phyloP scores from a whole-genome alignment of 2,888 invertebrate genomes.

The Pegoplata infirma region DNA sequence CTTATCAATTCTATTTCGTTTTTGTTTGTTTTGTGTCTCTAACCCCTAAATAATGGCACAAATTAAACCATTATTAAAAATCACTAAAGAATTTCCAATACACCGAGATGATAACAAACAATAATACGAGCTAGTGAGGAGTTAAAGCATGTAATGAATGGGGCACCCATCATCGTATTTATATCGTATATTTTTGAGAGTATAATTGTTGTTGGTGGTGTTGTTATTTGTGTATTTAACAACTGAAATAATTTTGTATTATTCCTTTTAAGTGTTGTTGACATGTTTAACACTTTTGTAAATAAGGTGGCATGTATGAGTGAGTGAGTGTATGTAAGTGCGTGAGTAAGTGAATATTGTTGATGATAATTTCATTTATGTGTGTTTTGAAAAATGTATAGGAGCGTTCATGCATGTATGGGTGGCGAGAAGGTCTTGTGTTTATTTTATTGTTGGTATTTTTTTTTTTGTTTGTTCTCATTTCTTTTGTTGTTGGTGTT shows the following conservation, averaged over 20 bases:
- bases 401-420: not conserved
- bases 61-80: not conserved
- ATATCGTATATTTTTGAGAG: not conserved
- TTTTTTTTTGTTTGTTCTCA: not conserved
- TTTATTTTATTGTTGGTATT: conserved; percentile 41
- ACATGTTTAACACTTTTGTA: conserved; percentile 49
- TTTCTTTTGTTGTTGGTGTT: conserved; percentile 23
- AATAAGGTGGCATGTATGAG: conserved; percentile 8
- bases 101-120: too few species aligned
- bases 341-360: conserved; percentile 26
- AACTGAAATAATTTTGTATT: conserved; percentile 20
- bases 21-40: too few species aligned
- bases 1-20: too few species aligned
- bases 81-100: not conserved
- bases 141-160: not conserved
- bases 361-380: not conserved
- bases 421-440: conserved; percentile 9
- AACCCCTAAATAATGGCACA: too few species aligned
- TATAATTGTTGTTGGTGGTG: not conserved
- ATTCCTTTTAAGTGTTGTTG: conserved; percentile 55
- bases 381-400: not conserved
- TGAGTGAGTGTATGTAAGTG: conserved; percentile 20
- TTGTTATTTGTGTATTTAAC: not conserved
- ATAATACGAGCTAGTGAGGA: not conserved
- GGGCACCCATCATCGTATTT: not conserved